Evolutionary conservation across 2,797 vertebrate genomes (phyloP).

Genomic region (Brachymystax lenok): DNA sequence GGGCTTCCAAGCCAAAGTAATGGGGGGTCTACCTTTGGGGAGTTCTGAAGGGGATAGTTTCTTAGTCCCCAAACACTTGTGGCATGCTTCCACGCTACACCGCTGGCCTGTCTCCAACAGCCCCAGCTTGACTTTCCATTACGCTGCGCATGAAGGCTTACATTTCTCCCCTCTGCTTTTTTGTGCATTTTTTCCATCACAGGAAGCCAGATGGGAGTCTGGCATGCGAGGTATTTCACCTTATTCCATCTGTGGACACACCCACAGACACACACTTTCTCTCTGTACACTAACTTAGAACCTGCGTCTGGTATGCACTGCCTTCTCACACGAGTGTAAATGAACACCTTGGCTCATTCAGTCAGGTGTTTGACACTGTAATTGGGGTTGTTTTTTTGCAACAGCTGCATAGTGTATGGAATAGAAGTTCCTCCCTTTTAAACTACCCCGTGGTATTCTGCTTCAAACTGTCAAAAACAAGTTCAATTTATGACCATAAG

Average conservation of each 20-base stretch:
- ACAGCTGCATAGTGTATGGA: no score
- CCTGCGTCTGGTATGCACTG: background rate
- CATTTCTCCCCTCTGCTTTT: background rate
- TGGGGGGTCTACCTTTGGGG: background rate
- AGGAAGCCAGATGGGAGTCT: conserved; percentile 51
- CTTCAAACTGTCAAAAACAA: no score
- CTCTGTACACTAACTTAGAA: conserved; percentile 3
- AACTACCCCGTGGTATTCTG: no score
- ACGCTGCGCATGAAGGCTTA: conserved; percentile 16
- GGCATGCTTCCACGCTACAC: background rate
- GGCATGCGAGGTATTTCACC: conserved; percentile 53
- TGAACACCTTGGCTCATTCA: background rate
- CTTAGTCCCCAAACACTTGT: background rate
- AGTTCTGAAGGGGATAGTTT: background rate
- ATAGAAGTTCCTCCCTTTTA: no score
- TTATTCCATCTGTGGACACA: conserved; percentile 33
- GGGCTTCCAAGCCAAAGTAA: background rate
- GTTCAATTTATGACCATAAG: no score
- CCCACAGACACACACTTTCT: background rate
- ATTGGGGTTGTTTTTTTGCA: background rate
- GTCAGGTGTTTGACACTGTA: background rate
- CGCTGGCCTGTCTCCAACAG: background rate
- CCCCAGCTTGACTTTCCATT: conserved; percentile 7
- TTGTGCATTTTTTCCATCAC: conserved; percentile 29
- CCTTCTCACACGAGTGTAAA: background rate